These are phyloP conservation scores for Hyposoter dolosus DNA, from an alignment of 2,888 invertebrate species.

Conservation along the genomic window DNA sequence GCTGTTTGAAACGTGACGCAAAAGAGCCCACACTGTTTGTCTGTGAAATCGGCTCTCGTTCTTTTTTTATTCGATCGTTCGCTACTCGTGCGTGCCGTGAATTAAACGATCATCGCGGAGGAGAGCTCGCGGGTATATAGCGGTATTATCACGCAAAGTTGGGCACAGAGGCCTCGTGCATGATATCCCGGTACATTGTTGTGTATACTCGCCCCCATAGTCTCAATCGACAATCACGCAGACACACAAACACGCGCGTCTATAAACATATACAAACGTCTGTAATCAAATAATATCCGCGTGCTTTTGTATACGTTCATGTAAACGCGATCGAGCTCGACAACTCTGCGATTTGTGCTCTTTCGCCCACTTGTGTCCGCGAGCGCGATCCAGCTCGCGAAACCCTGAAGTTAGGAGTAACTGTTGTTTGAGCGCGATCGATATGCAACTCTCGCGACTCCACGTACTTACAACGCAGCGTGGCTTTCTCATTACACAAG, in stretches of 20 bases:
- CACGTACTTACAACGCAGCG: constrained; percentile 7
- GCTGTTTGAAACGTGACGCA: constrained; percentile 50
- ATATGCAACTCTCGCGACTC: constrained; percentile 58
- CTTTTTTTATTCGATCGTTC: constrained; percentile 40
- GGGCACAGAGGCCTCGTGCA: constrained; percentile 35
- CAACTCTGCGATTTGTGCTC: constrained; percentile 56
- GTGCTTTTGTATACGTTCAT: background rate
- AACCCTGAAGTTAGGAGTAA: constrained; percentile 51
- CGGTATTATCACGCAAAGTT: constrained; percentile 61
- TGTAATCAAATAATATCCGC: constrained; percentile 3
- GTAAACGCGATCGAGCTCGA: constrained; percentile 48
- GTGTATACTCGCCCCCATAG: constrained; percentile 4
- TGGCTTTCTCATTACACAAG: constrained; percentile 47
- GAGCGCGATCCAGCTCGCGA: constrained; percentile 48
- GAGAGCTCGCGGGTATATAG: constrained; percentile 48
- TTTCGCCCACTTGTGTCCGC: constrained; percentile 60
- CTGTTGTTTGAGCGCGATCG: constrained; percentile 65
- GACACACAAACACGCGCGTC: background rate
- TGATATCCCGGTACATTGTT: constrained; percentile 7
- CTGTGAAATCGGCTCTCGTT: constrained; percentile 61
- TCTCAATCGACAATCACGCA: constrained; percentile 1
- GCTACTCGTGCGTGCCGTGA: constrained; percentile 61
- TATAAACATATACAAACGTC: background rate
- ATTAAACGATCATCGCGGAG: constrained; percentile 61
- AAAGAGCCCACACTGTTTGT: constrained; percentile 54